phyloP scores from a whole-genome alignment of 2,113 vertebrate genomes.

The Cyanistes caeruleus region DNA sequence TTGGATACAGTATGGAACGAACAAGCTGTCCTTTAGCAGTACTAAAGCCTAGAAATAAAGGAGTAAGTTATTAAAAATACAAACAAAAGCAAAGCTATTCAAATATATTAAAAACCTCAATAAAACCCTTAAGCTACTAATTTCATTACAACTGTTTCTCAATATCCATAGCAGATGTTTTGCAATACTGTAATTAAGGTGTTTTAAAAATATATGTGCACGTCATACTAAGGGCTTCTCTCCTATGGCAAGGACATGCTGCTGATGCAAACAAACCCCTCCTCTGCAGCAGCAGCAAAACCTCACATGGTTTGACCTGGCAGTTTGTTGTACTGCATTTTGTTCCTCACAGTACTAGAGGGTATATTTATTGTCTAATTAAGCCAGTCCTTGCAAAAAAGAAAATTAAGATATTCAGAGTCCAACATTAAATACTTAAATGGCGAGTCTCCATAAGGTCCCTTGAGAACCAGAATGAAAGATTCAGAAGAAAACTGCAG shows the following conservation, averaged over 20 bases:
- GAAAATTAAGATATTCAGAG: not conserved
- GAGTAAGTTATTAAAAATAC: not conserved
- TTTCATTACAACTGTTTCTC: slow-evolving; percentile 24
- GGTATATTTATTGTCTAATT: not conserved
- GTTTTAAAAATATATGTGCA: not conserved
- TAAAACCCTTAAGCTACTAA: not conserved
- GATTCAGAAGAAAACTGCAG: not conserved
- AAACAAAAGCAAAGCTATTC: not conserved
- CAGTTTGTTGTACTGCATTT: not conserved
- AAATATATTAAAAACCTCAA: not conserved
- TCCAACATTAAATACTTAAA: not conserved
- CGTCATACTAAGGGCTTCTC: not conserved
- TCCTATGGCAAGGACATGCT: not conserved
- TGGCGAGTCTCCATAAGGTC: not conserved
- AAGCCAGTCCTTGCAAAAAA: not conserved
- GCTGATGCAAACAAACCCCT: not conserved
- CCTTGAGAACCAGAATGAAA: not conserved
- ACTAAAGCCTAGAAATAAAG: slow-evolving; percentile 84
- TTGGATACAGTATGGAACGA: slow-evolving; percentile 95
- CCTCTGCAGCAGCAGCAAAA: not conserved
- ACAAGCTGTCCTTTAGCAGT: slow-evolving; percentile 97
- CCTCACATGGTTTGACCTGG: not conserved
- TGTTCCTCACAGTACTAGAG: not conserved
- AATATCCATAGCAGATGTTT: slow-evolving; percentile 10
- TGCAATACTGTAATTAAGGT: slow-evolving; percentile 10